Evolutionary conservation across 2,113 vertebrate species (phyloP).

Genomic region (Paramormyrops kingsleyae): DNA sequence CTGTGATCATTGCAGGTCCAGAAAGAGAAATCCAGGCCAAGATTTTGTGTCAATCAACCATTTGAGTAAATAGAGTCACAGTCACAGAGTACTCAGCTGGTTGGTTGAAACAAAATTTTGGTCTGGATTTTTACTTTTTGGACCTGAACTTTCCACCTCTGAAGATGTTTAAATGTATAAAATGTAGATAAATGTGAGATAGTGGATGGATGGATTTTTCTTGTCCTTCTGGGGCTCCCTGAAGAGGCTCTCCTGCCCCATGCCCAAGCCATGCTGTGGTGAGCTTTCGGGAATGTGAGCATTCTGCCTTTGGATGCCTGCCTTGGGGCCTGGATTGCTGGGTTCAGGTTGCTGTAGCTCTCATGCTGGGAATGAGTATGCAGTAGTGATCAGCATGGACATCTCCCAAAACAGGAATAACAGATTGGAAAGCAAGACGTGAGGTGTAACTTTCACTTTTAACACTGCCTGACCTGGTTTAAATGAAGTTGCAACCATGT

Average conservation of each 20-base stretch:
- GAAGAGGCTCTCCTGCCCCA: not conserved
- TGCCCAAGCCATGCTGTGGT: not conserved
- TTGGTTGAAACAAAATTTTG: not conserved
- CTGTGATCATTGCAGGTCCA: not conserved
- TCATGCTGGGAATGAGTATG: not conserved
- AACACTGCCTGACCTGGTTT: not conserved
- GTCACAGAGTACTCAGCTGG: not conserved
- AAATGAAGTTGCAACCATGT: not conserved
- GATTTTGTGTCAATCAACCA: not conserved
- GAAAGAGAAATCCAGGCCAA: not conserved
- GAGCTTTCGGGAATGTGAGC: not conserved
- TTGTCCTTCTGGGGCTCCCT: not conserved
- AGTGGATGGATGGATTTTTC: not conserved
- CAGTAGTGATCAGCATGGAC: not conserved
- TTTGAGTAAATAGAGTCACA: not conserved
- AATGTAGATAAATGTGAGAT: not conserved
- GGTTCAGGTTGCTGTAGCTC: not conserved
- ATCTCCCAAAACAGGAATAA: not conserved
- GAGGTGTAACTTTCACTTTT: not conserved
- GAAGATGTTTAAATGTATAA: not conserved
- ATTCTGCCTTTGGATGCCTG: not conserved
- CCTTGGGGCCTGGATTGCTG: not conserved
- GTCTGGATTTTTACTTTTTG: not conserved
- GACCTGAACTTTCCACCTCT: not conserved
- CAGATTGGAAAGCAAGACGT: not conserved